phyloP scores from a whole-genome alignment of 2,888 invertebrate species.

The Scaptomyza flava region DNA sequence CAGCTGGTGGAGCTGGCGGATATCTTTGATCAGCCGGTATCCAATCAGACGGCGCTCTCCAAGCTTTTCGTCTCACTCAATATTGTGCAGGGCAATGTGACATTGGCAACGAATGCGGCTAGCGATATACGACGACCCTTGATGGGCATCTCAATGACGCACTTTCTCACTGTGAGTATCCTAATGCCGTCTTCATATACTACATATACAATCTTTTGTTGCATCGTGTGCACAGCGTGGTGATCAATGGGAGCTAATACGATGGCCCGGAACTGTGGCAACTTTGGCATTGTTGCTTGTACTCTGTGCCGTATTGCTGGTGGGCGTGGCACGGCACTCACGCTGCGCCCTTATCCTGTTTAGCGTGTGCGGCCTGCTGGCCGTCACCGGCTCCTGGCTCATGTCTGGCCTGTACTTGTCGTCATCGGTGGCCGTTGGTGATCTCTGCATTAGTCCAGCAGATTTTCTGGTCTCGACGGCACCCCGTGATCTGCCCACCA shows the following conservation, averaged over 20 bases:
- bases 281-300: conserved; percentile 93
- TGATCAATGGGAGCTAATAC: conserved; percentile 90
- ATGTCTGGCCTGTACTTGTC: conserved; percentile 94
- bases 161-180: conserved; percentile 85
- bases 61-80: conserved; percentile 89
- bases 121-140: conserved; percentile 90
- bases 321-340: conserved; percentile 95
- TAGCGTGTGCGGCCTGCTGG: conserved; percentile 93
- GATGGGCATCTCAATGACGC: conserved; percentile 89
- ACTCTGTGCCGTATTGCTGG: conserved; percentile 94
- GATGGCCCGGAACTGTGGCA: conserved; percentile 96
- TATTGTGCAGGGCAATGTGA: conserved; percentile 90
- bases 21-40: conserved; percentile 90
- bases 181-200: neutral
- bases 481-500: conserved; percentile 86
- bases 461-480: conserved; percentile 90
- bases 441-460: conserved; percentile 94
- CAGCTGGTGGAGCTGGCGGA: conserved; percentile 90
- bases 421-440: conserved; percentile 92
- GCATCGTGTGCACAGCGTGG: conserved; percentile 85
- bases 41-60: conserved; percentile 91
- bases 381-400: conserved; percentile 94
- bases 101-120: conserved; percentile 90
- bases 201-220: conserved; percentile 5
- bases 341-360: conserved; percentile 95